phyloP scores from a whole-genome alignment of 2,888 invertebrate genomes.

The Drosophila testacea region DNA sequence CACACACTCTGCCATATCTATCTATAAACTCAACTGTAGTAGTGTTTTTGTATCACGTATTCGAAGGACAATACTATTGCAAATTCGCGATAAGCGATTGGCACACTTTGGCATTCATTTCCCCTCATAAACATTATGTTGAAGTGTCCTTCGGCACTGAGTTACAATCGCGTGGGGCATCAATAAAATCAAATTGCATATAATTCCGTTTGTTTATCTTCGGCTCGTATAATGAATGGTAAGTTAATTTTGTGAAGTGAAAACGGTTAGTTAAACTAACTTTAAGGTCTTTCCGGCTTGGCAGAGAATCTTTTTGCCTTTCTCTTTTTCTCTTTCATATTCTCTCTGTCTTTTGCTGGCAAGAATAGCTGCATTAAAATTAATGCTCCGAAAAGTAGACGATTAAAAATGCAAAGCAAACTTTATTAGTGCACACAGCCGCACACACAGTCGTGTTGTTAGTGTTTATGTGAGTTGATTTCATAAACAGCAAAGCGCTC shows the following conservation, averaged over 20 bases:
- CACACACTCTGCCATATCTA: not conserved
- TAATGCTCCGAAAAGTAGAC: constrained; percentile 78
- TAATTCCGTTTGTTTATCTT: constrained; percentile 42
- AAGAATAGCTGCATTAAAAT: constrained; percentile 63
- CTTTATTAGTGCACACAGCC: constrained; percentile 62
- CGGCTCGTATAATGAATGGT: constrained; percentile 30
- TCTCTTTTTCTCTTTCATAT: not conserved
- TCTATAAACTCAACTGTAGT: not conserved
- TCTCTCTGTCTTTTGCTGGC: not conserved
- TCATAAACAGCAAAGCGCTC: constrained; percentile 34
- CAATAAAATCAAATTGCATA: constrained; percentile 32
- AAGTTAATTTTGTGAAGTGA: constrained; percentile 7
- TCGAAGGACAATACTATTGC: constrained; percentile 30
- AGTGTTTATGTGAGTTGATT: constrained; percentile 41
- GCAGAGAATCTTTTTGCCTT: not conserved
- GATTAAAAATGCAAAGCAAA: constrained; percentile 68
- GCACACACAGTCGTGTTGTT: constrained; percentile 21
- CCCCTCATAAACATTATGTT: constrained; percentile 17
- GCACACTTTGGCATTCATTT: constrained; percentile 25
- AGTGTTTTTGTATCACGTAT: constrained; percentile 16
- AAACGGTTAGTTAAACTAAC: not conserved
- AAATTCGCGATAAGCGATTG: constrained; percentile 62
- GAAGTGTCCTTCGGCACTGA: constrained; percentile 15
- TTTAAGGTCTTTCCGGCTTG: not conserved
- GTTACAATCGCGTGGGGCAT: constrained; percentile 18